These are phyloP conservation scores for Sterna hirundo DNA, from an alignment of 2,113 vertebrate genomes.

Conservation along the genomic window DNA sequence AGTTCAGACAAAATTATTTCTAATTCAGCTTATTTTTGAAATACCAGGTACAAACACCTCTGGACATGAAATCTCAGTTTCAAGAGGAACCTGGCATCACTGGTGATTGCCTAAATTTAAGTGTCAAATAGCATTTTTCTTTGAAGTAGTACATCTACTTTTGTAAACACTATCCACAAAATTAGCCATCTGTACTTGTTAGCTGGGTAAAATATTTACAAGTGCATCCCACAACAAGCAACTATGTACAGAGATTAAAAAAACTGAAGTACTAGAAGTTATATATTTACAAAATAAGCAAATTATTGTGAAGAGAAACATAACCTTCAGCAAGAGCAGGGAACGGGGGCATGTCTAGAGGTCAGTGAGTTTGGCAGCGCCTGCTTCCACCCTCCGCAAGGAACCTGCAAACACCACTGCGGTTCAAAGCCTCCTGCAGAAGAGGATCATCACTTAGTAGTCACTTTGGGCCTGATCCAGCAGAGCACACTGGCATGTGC, in stretches of 20 bases:
- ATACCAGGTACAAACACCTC: slow-evolving; percentile 65
- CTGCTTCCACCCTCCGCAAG: slow-evolving; percentile 33
- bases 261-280: slow-evolving; percentile 63
- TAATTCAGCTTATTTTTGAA: slow-evolving; percentile 57
- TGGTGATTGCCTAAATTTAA: slow-evolving; percentile 66
- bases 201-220: slow-evolving; percentile 76
- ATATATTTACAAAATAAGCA: slow-evolving; percentile 68
- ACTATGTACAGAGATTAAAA: slow-evolving; percentile 77
- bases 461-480: slow-evolving; percentile 48
- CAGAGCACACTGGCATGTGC: background rate
- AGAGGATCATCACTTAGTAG: slow-evolving; percentile 44
- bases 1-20: slow-evolving; percentile 59
- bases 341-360: slow-evolving; percentile 35
- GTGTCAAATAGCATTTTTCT: slow-evolving; percentile 73
- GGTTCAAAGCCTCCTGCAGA: slow-evolving; percentile 46
- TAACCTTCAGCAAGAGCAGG: slow-evolving; percentile 63
- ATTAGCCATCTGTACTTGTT: slow-evolving; percentile 77
- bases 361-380: slow-evolving; percentile 67
- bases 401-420: slow-evolving; percentile 30
- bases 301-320: slow-evolving; percentile 63
- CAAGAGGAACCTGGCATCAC: slow-evolving; percentile 70
- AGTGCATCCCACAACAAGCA: slow-evolving; percentile 78
- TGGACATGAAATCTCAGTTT: slow-evolving; percentile 59
- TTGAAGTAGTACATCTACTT: slow-evolving; percentile 77
- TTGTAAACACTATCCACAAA: slow-evolving; percentile 82